Base-by-base conservation (phyloP, 2,113 vertebrate genomes). In the Apeltes quadracus region DNA sequence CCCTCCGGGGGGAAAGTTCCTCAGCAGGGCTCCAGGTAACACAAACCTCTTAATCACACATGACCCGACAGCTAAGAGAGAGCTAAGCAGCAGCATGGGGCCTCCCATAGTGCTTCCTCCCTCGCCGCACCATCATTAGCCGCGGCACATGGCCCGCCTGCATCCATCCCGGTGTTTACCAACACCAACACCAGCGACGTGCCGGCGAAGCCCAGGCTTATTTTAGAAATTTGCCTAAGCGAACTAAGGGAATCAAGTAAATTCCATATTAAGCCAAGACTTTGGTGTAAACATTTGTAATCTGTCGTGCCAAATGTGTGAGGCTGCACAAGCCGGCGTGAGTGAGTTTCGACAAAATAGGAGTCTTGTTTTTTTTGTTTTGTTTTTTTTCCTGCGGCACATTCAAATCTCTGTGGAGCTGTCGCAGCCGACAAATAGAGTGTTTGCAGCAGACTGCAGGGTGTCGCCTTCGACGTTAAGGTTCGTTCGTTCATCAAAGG, bases 161-260 rank as follows among this genome's bases (percentile, higher is more conserved):
- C 82, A 78, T 86, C 88, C 88, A 83, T 38, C 84, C 83, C 89
- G 83, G 82, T 95, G 94, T 97, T 96, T 95, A 96, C 95, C 94
- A 95, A 97, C 93, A 95, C 92, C 92, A 92, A 92, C 92, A 93
- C 93, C 61, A 93, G 94, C 93, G 91, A 95, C 93, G 93, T 94
- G 95, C 94, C 95, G 93, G 94, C 92, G 93, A 95, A 95, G 93
- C 93, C 92, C 90, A 90, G 88, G 93, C 94, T 95, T 95, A 92
- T 95, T 96, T 95, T 95, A 95, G 91, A 93, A 94, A 78, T 44
- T n/a, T 71, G 93, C 86, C 94, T 89, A 88, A 29, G 72, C 16
- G 65, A 76, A 75, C 56, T 39, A 65, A 76, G 70, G 62, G 70
- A 72, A 72, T 90, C 88, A 92, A 50, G 34, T 18, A n/a, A 69